phyloP scores from a whole-genome alignment of 2,888 invertebrate species.

The Sthenelais limicola region DNA sequence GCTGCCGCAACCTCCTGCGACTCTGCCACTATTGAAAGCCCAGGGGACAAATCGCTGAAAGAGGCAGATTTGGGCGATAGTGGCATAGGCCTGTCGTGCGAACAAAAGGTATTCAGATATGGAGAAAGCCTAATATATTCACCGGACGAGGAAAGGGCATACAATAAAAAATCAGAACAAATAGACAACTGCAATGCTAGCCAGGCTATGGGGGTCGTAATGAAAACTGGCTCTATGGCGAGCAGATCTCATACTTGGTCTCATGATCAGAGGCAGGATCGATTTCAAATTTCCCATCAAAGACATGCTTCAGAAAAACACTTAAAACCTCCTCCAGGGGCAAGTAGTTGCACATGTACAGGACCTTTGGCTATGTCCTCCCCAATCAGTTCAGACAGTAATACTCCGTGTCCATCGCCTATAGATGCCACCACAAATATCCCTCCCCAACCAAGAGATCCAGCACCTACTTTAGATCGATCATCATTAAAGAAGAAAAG shows the following conservation, averaged over 20 bases:
- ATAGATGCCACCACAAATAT: not conserved
- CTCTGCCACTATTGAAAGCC: not conserved
- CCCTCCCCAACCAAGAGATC: conserved; percentile 3
- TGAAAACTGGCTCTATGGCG: no score
- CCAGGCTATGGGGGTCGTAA: no score
- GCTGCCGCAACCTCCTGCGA: not conserved
- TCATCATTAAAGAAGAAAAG: no score
- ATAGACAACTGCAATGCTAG: conserved; percentile 9
- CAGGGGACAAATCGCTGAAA: not conserved
- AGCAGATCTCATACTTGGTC: not conserved
- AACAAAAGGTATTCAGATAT: not conserved
- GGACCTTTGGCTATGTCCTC: conserved; percentile 6
- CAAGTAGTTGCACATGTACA: not conserved
- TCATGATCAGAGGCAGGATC: not conserved
- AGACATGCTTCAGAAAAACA: not conserved
- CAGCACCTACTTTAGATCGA: conserved; percentile 14
- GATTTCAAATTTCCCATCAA: not conserved
- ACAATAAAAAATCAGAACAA: not conserved
- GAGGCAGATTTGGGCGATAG: conserved; percentile 17
- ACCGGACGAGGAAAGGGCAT: not conserved
- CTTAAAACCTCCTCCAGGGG: no score
- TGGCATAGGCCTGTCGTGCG: conserved; percentile 18
- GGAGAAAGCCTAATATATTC: not conserved
- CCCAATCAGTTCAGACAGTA: conserved; percentile 3
- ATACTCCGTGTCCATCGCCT: conserved; percentile 1